A percentile compares a stretch with the other conserved stretches of the same genome.
Conservation (phyloP, 2,113 vertebrate genomes). For the Tonatia bakeri region DNA sequence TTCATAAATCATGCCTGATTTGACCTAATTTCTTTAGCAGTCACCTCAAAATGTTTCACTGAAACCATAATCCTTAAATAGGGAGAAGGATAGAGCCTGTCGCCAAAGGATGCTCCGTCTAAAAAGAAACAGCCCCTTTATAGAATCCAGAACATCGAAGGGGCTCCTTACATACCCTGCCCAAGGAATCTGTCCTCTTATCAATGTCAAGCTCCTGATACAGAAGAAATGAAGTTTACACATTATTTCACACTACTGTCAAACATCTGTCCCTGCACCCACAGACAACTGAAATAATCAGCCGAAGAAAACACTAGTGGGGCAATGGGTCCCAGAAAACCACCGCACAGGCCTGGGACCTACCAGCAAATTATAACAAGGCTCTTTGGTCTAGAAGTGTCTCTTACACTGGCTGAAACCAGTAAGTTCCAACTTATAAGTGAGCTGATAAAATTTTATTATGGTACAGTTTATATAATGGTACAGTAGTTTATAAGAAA, state of each 20-base stretch:
- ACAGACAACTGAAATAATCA: constrained; percentile 28
- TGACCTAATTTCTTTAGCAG: constrained; percentile 56
- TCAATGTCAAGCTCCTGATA: neutral
- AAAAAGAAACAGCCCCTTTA: constrained; percentile 22
- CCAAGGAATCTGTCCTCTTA: neutral
- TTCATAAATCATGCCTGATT: constrained; percentile 58
- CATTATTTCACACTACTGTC: constrained; percentile 13
- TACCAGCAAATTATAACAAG: neutral
- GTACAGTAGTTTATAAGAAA: neutral
- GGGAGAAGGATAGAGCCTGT: constrained; percentile 11
- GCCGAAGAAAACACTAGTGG: neutral
- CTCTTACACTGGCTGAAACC: neutral
- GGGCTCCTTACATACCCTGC: neutral
- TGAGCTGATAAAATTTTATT: neutral
- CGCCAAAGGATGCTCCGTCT: constrained; percentile 5
- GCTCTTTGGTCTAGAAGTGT: neutral
- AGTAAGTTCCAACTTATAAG: constrained; percentile 23
- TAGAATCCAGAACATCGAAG: constrained; percentile 14
- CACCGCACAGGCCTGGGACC: neutral
- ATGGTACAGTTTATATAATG: neutral
- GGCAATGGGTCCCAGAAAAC: neutral
- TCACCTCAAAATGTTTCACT: constrained; percentile 48
- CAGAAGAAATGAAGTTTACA: neutral
- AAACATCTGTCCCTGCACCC: neutral
- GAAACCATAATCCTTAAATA: constrained; percentile 37